Percentiles rank a stretch among this genome's conserved stretches.
These are phyloP conservation scores for Varecia variegata DNA, from an alignment of 2,797 vertebrate species.

Conservation along the genomic window DNA sequence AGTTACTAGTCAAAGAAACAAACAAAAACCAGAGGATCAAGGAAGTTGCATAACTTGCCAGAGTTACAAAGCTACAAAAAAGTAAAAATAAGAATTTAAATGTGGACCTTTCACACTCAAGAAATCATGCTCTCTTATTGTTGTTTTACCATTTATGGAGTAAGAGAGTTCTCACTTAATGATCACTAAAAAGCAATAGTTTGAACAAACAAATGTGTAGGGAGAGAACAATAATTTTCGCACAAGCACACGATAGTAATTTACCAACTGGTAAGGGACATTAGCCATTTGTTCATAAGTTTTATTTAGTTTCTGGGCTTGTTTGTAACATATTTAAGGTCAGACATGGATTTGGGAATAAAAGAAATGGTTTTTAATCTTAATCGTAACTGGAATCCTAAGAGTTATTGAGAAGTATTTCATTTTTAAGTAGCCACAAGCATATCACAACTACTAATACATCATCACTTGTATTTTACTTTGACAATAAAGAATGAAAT, in stretches of 20 bases:
- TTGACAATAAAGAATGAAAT: constrained; percentile 34
- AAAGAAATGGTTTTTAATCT: constrained; percentile 19
- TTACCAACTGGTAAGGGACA: constrained; percentile 33
- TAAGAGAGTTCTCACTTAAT: neutral
- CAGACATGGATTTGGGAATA: neutral
- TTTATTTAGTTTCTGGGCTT: constrained; percentile 8
- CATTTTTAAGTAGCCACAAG: constrained; percentile 6
- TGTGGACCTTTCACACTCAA: neutral
- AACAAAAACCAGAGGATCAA: neutral
- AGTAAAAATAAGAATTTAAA: neutral
- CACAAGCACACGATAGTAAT: neutral
- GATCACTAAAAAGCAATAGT: constrained; percentile 9
- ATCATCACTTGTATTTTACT: constrained; percentile 13
- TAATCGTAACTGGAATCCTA: neutral
- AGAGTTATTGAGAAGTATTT: constrained; percentile 2
- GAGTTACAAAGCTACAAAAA: neutral
- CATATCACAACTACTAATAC: neutral
- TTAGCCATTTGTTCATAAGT: constrained; percentile 47
- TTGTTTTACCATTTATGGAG: neutral
- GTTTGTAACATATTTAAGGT: constrained; percentile 19
- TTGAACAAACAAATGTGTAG: constrained; percentile 22
- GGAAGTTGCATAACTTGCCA: neutral
- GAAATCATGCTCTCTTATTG: neutral
- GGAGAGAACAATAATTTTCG: constrained; percentile 3
- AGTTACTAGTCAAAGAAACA: neutral